Conservation (phyloP, 2,888 invertebrate genomes). For the Ischnura elegans region DNA sequence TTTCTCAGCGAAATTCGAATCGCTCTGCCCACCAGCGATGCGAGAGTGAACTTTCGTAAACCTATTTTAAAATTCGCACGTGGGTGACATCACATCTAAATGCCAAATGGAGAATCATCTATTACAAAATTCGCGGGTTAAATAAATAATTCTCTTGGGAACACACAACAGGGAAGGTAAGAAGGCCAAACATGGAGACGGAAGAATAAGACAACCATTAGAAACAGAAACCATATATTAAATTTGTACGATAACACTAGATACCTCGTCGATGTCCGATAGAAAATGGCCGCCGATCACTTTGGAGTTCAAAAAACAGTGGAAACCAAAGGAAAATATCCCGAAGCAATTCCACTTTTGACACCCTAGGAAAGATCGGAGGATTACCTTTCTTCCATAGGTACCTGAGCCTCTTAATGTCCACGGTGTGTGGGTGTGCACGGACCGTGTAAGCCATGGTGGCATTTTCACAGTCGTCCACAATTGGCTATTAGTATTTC, state of each 20-base stretch:
- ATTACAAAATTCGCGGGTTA: not conserved
- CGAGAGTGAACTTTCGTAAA: too few species aligned
- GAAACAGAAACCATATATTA: slow-evolving; percentile 12
- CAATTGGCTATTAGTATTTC: not conserved
- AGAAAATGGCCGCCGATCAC: not conserved
- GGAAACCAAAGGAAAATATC: not conserved
- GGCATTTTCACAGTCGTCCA: not conserved
- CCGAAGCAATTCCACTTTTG: not conserved
- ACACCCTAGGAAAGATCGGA: not conserved
- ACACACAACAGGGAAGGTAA: not conserved
- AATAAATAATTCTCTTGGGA: not conserved
- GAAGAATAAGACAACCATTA: not conserved
- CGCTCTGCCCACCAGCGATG: too few species aligned
- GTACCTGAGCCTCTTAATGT: not conserved
- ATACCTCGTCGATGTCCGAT: not conserved
- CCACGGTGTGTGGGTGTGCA: not conserved
- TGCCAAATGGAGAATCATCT: too few species aligned
- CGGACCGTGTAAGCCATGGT: not conserved
- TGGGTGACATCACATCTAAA: too few species aligned
- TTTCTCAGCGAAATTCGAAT: too few species aligned
- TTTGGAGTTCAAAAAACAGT: not conserved
- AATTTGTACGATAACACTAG: not conserved
- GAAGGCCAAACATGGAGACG: not conserved
- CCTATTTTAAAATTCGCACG: too few species aligned
- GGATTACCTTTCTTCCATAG: not conserved